A percentile compares a stretch with the other conserved stretches of the same genome.
Conservation (phyloP, 1,140 invertebrate species). For the Mactra quadrangularis region DNA sequence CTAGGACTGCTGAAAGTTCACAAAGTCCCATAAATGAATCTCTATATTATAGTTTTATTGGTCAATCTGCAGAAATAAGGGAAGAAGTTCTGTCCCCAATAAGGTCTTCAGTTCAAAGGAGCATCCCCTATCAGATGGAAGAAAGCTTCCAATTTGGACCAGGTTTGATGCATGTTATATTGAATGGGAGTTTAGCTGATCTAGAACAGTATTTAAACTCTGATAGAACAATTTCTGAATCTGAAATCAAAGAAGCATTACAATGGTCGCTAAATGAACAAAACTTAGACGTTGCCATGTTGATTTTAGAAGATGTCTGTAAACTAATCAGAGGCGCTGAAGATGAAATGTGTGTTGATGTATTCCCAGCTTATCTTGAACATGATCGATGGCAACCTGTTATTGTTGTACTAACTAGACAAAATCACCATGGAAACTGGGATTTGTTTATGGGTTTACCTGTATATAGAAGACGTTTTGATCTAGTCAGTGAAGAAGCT, state of each 20-base stretch:
- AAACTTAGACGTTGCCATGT: slow-evolving; percentile 32
- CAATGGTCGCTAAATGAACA: slow-evolving; percentile 32
- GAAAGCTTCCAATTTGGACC: not conserved
- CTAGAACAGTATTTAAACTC: slow-evolving; percentile 44
- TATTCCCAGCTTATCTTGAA: slow-evolving; percentile 46
- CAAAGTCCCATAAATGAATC: slow-evolving; percentile 32
- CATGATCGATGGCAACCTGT: slow-evolving; percentile 36
- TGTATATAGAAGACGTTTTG: slow-evolving; percentile 39
- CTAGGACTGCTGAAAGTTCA: not conserved
- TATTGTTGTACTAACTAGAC: slow-evolving; percentile 36
- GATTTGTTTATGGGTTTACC: slow-evolving; percentile 53
- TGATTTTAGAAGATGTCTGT: slow-evolving; percentile 49
- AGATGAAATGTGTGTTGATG: slow-evolving; percentile 40
- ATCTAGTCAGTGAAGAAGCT: slow-evolving; percentile 39
- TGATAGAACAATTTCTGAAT: slow-evolving; percentile 45
- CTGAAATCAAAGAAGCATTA: slow-evolving; percentile 46
- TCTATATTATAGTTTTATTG: slow-evolving; percentile 51
- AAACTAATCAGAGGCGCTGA: slow-evolving; percentile 44
- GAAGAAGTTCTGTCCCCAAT: slow-evolving; percentile 22
- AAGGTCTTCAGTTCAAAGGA: not conserved
- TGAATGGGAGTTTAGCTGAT: slow-evolving; percentile 50
- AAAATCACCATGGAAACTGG: slow-evolving; percentile 42
- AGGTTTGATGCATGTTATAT: slow-evolving; percentile 32
- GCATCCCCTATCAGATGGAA: too few species aligned
- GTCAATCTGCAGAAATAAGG: slow-evolving; percentile 45